A percentile compares a stretch with the other conserved stretches of the same genome.
Evolutionary conservation across 2,797 vertebrate genomes (phyloP).

Genomic region (Avahi laniger): DNA sequence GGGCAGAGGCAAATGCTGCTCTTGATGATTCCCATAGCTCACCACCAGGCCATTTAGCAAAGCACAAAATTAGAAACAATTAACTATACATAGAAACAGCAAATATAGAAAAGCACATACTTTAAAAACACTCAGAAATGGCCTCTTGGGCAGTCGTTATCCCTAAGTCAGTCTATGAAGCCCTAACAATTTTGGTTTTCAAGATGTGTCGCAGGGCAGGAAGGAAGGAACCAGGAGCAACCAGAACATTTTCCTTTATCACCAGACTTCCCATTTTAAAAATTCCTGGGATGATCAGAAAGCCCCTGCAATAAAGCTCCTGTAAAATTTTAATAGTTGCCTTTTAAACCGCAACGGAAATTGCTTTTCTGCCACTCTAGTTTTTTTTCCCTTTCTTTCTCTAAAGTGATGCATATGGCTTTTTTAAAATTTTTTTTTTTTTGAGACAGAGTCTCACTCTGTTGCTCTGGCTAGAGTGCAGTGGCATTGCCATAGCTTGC

Average conservation of each 20-base stretch:
- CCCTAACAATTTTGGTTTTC: conserved; percentile 7
- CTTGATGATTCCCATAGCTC: conserved; percentile 18
- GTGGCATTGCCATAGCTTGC: neutral
- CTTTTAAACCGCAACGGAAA: conserved; percentile 39
- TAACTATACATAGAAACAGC: conserved; percentile 41
- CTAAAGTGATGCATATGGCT: neutral
- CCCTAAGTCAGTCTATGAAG: neutral
- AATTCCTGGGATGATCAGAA: conserved; percentile 37
- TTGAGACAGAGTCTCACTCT: neutral
- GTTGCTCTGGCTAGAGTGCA: neutral
- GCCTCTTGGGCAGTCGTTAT: neutral
- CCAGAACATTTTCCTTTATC: conserved; percentile 39
- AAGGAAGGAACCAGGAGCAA: conserved; percentile 2
- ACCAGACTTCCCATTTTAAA: conserved; percentile 25
- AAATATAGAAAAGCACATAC: conserved; percentile 18
- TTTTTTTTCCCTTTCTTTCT: neutral
- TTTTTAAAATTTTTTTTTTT: neutral
- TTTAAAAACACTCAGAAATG: conserved; percentile 42
- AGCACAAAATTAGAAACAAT: conserved; percentile 43
- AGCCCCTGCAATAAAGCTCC: conserved; percentile 38
- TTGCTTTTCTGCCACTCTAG: conserved; percentile 46
- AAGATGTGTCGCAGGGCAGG: neutral
- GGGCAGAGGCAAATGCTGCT: neutral
- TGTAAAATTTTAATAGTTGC: conserved; percentile 57
- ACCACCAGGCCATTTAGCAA: conserved; percentile 27